Percentiles rank a stretch among this genome's conserved stretches.
Evolutionary conservation across 2,797 vertebrate species (phyloP).

Genomic region (Takifugu ocellatus): DNA sequence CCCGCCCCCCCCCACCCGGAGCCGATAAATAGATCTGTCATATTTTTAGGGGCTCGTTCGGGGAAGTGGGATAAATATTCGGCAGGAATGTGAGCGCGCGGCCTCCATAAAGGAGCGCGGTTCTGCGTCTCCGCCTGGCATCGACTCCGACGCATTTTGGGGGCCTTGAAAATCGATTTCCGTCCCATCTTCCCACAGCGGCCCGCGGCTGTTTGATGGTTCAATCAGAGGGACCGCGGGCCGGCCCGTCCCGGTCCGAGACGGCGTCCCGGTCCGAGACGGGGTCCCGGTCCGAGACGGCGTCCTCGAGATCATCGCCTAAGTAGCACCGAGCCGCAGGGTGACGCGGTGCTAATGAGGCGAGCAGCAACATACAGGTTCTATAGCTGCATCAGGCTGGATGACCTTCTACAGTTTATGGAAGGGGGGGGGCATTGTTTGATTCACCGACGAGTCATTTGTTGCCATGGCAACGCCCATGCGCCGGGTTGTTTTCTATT

Average conservation of each 20-base stretch:
- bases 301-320: constrained; percentile 59
- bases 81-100: constrained; percentile 52
- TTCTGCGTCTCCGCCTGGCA: constrained; percentile 36
- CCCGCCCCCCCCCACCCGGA: constrained; percentile 20
- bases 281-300: constrained; percentile 37
- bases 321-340: constrained; percentile 65
- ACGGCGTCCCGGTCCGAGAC: constrained; percentile 43
- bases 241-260: constrained; percentile 40
- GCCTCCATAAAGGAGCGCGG: constrained; percentile 50
- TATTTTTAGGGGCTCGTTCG: constrained; percentile 47
- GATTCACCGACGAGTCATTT: constrained; percentile 6
- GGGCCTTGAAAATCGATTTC: constrained; percentile 53
- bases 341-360: constrained; percentile 64
- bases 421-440: not conserved
- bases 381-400: constrained; percentile 50
- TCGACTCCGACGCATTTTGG: constrained; percentile 41
- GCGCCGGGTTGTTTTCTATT: constrained; percentile 4
- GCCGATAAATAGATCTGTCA: constrained; percentile 47
- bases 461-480: constrained; percentile 8
- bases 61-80: constrained; percentile 60
- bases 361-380: constrained; percentile 51
- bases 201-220: constrained; percentile 34
- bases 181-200: constrained; percentile 34
- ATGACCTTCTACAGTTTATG: constrained; percentile 52
- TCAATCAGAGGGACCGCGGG: constrained; percentile 39